Evolutionary conservation across 1,140 invertebrate genomes (phyloP), one percentile per base, ranked within the genome.

Genomic region (Trichonephila clavata): DNA sequence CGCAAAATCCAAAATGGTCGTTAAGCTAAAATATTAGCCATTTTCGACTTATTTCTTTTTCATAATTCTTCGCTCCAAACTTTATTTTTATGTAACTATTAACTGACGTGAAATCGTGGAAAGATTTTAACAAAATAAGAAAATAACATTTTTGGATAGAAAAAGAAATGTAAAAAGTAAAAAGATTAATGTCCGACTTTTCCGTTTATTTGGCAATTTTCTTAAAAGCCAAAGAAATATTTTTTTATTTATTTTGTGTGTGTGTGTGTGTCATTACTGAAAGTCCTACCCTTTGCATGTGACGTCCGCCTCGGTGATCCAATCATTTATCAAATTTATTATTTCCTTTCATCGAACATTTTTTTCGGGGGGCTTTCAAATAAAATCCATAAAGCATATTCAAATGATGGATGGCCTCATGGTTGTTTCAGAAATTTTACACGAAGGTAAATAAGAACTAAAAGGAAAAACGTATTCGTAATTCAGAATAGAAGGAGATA

Each of bases 251-350:
- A n/a, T n/a, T n/a, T n/a, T n/a, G n/a, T n/a, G n/a, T n/a, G n/a
- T n/a, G n/a, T n/a, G n/a, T n/a, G n/a, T n/a, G n/a, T 24, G 24
- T 86, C 24, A 6, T 16, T 77, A 6, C 1, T 18, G 18, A 77
- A 77, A 5, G 13, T 39, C 71, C 16, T 32, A 6, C 50, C 50
- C 10, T 39, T 59, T 86, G 16, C 5, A 16, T 60, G 63, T 63
- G 60, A 61, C 60, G 18, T 4, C 4, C 13, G 14, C 13, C 20
- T 27, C 59, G 24, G 21, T 86, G 59, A 63, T 63, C 32, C n/a
- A 57, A 86, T 86, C 60, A n/a, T 86, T 86, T 86, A 86, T 86
- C 27, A 86, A 63, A 21, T 86, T 86, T 86, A 65, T 86, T 39
- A 65, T 63, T 86, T 57, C 7, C 5, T 13, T 59, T 83, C 7